phyloP scores from a whole-genome alignment of 2,113 vertebrate species.

The Microcebus ravelobensis region DNA sequence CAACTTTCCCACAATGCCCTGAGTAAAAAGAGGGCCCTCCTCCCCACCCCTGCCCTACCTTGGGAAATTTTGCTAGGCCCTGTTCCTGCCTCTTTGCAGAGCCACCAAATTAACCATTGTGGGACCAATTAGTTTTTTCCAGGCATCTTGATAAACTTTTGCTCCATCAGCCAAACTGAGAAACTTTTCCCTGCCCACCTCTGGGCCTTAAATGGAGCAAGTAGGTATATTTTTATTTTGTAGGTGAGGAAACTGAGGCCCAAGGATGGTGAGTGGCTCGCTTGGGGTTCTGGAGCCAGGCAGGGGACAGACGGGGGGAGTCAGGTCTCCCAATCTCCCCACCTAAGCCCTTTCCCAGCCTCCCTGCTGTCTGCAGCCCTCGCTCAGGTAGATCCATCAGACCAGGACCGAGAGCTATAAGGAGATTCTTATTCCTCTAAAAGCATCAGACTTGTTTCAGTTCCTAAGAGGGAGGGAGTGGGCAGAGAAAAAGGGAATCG shows the following conservation, averaged over 20 bases:
- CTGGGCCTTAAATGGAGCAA: neutral
- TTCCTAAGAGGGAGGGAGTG: neutral
- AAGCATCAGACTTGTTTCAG: neutral
- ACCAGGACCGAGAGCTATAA: neutral
- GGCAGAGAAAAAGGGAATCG: neutral
- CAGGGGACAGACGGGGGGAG: neutral
- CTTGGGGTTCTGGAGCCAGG: neutral
- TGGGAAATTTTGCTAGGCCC: neutral
- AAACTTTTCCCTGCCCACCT: neutral
- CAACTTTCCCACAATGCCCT: neutral
- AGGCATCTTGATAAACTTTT: conserved; percentile 38
- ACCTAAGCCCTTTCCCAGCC: fast-evolving
- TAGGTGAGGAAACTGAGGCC: neutral
- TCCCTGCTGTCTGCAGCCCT: too few relatives aligned
- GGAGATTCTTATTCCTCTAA: neutral
- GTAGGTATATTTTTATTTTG: neutral
- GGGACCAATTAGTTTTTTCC: conserved; percentile 37
- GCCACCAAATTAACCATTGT: conserved; percentile 24
- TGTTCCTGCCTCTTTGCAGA: neutral
- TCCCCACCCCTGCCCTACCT: too few relatives aligned
- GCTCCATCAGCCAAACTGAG: neutral
- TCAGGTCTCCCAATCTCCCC: neutral
- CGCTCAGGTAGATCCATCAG: neutral
- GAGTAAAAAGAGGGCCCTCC: neutral
- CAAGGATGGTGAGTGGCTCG: neutral